Evolutionary conservation across 2,113 vertebrate species (phyloP), one percentile per base, ranked within the genome.

Genomic region (Salvelinus fontinalis): DNA sequence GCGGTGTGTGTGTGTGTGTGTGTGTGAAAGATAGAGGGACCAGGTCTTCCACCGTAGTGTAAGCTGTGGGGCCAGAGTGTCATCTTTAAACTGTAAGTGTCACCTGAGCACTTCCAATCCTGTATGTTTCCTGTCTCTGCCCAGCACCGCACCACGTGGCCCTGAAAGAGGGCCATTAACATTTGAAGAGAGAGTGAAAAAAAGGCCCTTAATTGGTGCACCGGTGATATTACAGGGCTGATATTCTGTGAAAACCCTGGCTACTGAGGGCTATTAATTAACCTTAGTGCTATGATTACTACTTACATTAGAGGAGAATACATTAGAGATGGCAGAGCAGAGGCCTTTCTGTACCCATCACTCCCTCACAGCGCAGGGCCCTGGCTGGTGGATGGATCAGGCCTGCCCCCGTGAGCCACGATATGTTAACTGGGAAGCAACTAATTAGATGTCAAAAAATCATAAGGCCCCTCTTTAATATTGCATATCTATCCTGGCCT

Each of bases 361-460:
- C 91, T 94, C 95, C 94, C 94, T 93, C 94, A 95, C 96, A 97
- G 97, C 96, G 96, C 95, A 97, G 94, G 95, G 95, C 93, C 94
- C 95, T 82, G 77, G 51, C 93, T 82, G 77, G 67, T 20, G 85
- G 93, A 91, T 70, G 68, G n/a, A 89, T 78, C 70, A 84, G 81
- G 83, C 92, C 92, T 95, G 94, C 95, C 95, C 96, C 95, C 93
- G 91, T 88, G 94, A 97, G 96, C 93, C 93, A 93, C 93, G 95
- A 96, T 95, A 96, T 96, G 96, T 97, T 97, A 97, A 97, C 95
- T 95, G 95, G 94, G 94, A 96, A 97, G 95, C 95, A 90, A 95
- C 96, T 98, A 98, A 99, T 99, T 98, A 98, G 96, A 95, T 97
- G 97, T 98, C 97, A 98, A 97, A 99, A 97, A 99, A 98, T 97